Percentiles rank a stretch among this genome's conserved stretches.
Conservation (phyloP, 2,888 invertebrate species). For the Gortyna flavago region DNA sequence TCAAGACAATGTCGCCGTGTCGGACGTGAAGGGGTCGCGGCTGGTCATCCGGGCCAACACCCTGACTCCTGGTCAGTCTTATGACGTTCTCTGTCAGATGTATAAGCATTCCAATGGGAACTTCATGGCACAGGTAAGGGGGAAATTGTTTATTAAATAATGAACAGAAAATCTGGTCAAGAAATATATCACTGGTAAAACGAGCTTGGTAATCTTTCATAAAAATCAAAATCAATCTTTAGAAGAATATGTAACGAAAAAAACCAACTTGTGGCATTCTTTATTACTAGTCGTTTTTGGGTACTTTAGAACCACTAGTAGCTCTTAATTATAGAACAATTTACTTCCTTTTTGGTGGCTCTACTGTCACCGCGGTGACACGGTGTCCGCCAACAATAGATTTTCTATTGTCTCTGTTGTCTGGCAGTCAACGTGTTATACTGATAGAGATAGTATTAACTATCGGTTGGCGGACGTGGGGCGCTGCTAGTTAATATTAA, state of each 20-base stretch:
- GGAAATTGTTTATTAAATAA: not conserved
- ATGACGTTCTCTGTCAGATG: constrained; percentile 73
- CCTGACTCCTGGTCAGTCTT: constrained; percentile 69
- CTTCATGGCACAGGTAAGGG: constrained; percentile 76
- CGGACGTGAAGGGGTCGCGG: constrained; percentile 68
- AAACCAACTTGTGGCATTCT: not conserved
- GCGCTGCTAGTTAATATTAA: too few relatives aligned
- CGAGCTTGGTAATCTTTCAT: not conserved
- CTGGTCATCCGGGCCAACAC: constrained; percentile 72
- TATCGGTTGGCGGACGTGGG: too few relatives aligned
- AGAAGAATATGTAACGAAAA: not conserved
- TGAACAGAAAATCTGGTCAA: not conserved
- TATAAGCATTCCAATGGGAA: constrained; percentile 67
- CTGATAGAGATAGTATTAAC: too few relatives aligned
- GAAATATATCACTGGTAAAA: not conserved
- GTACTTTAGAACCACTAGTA: not conserved
- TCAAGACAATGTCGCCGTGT: constrained; percentile 65
- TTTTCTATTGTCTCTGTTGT: too few relatives aligned
- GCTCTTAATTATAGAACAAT: not conserved
- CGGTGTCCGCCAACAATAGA: too few relatives aligned
- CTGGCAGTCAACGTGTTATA: too few relatives aligned
- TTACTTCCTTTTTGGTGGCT: not conserved
- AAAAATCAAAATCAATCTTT: not conserved
- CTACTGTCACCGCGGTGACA: too few relatives aligned
- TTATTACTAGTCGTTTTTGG: not conserved